Conservation (phyloP, 2,888 invertebrate genomes). For the Agonopterix arenella region DNA sequence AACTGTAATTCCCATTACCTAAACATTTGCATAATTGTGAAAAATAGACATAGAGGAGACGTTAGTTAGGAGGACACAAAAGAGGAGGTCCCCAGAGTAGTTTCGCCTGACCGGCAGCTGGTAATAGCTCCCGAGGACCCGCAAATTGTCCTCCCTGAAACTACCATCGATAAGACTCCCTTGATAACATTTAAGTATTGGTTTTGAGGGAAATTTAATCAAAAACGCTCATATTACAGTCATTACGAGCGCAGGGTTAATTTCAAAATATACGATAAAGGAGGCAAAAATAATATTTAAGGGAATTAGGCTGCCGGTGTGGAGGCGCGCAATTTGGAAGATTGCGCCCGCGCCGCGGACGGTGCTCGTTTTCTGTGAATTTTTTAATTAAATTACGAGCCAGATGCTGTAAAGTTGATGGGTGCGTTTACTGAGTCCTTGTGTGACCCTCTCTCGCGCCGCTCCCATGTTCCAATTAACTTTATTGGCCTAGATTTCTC, state of each 20-base stretch:
- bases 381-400: conserved; percentile 75
- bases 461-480: conserved; percentile 18
- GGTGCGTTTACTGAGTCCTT: conserved; percentile 29
- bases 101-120: conserved; percentile 9
- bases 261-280: conserved; percentile 71
- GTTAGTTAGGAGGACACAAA: conserved; percentile 30
- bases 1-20: background rate
- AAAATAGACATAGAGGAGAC: conserved; percentile 18
- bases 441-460: conserved; percentile 24
- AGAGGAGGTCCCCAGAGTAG: conserved; percentile 27
- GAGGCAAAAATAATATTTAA: conserved; percentile 68
- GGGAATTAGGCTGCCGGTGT: conserved; percentile 68
- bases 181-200: conserved; percentile 71
- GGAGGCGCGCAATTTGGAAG: conserved; percentile 62
- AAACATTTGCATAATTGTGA: conserved; percentile 6
- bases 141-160: conserved; percentile 36
- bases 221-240: conserved; percentile 62
- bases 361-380: conserved; percentile 68
- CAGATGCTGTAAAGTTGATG: conserved; percentile 61
- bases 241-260: conserved; percentile 58
- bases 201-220: conserved; percentile 69
- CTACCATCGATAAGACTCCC: conserved; percentile 32
- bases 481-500: conserved; percentile 21
- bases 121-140: conserved; percentile 15
- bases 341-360: conserved; percentile 41